These are phyloP conservation scores for Belgica antarctica DNA, from an alignment of 2,888 invertebrate genomes.

Conservation along the genomic window DNA sequence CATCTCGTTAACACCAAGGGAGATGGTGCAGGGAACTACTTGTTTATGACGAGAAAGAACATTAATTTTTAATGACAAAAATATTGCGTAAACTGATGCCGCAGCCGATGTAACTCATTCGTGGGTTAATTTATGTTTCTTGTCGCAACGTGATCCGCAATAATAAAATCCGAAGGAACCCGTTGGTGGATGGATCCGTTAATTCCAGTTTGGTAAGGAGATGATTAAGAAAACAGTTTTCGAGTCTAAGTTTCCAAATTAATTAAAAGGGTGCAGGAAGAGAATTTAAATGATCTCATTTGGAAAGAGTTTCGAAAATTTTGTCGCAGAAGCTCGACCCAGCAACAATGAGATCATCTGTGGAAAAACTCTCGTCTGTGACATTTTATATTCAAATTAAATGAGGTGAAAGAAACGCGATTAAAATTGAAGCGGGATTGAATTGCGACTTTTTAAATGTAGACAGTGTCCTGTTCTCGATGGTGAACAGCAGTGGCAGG, in stretches of 20 bases:
- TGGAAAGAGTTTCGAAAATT: not conserved
- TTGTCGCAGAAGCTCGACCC: not conserved
- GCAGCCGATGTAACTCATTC: not conserved
- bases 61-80: slow-evolving; percentile 39
- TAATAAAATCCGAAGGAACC: not conserved
- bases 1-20: not conserved
- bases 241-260: too few species aligned
- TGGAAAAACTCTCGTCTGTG: not conserved
- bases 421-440: slow-evolving; percentile 10
- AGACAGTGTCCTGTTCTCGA: not conserved
- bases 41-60: slow-evolving; percentile 25
- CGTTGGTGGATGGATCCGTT: too few species aligned
- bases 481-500: not conserved
- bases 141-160: not conserved
- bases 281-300: not conserved
- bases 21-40: slow-evolving; percentile 2
- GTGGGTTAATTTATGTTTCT: not conserved
- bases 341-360: not conserved
- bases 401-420: slow-evolving; percentile 44
- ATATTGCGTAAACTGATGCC: slow-evolving; percentile 23
- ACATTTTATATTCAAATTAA: slow-evolving; percentile 40
- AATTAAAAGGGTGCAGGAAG: not conserved
- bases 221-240: not conserved
- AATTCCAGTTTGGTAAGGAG: not conserved
- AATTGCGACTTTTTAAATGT: not conserved